These are phyloP conservation scores for Papilio polyxenes DNA, from an alignment of 1,140 invertebrate genomes.

Conservation along the genomic window DNA sequence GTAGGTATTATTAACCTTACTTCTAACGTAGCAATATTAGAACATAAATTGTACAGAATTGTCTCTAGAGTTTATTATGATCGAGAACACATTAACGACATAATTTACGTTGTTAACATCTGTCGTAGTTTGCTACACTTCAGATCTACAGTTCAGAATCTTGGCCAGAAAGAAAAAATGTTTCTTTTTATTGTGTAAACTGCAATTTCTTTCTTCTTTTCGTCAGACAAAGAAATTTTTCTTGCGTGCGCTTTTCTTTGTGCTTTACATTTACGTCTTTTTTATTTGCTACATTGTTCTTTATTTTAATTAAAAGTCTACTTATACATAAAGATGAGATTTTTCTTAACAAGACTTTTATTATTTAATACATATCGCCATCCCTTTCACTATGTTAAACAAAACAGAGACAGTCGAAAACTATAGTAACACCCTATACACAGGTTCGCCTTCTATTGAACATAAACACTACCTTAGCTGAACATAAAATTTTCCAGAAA, in stretches of 20 bases:
- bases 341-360: neutral
- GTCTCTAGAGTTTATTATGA: neutral
- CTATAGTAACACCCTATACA: too few species aligned
- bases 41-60: neutral
- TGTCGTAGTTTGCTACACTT: neutral
- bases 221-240: neutral
- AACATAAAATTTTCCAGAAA: too few species aligned
- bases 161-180: neutral
- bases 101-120: neutral
- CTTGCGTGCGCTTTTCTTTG: constrained; percentile 4
- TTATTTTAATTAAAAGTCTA: neutral
- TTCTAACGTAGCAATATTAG: neutral
- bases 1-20: too few species aligned
- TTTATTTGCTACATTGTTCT: neutral
- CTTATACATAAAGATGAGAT: neutral
- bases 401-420: too few species aligned
- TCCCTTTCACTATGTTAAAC: too few species aligned
- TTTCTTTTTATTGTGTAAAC: neutral
- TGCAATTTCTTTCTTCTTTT: constrained; percentile 1
- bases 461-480: too few species aligned
- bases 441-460: too few species aligned
- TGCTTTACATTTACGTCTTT: neutral
- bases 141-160: neutral
- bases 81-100: neutral
- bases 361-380: too few species aligned